Conservation (phyloP, 2,113 vertebrate genomes). For the Globicephala melas region DNA sequence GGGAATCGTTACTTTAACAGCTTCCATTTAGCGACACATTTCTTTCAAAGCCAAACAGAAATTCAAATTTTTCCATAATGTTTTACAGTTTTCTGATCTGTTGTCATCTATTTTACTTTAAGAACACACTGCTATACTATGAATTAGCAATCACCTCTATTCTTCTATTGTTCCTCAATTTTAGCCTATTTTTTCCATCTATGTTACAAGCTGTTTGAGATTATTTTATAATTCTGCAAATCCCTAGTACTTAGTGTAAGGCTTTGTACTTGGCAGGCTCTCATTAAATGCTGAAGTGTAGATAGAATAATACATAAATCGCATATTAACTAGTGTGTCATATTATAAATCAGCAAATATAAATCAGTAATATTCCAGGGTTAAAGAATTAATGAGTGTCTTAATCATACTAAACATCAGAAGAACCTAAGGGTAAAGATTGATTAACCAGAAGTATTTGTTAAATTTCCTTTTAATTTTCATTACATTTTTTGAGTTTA, state of each 20-base stretch:
- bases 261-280: background rate
- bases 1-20: background rate
- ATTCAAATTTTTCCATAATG: background rate
- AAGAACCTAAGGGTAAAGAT: constrained; percentile 20
- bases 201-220: background rate
- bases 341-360: constrained; percentile 32
- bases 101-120: background rate
- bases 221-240: background rate
- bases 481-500: background rate
- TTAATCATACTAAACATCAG: background rate
- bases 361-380: background rate
- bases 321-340: background rate
- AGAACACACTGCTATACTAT: background rate
- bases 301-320: background rate
- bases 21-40: background rate
- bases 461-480: constrained; percentile 41
- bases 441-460: background rate
- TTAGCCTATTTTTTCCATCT: background rate
- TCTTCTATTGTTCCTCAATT: background rate
- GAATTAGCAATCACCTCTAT: background rate
- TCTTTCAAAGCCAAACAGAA: constrained; percentile 21
- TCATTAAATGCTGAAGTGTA: constrained; percentile 36
- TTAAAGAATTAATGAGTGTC: constrained; percentile 5
- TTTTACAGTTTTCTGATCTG: constrained; percentile 2
- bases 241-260: background rate